phyloP scores from a whole-genome alignment of 2,113 vertebrate species.

The Tragulus kanchil region DNA sequence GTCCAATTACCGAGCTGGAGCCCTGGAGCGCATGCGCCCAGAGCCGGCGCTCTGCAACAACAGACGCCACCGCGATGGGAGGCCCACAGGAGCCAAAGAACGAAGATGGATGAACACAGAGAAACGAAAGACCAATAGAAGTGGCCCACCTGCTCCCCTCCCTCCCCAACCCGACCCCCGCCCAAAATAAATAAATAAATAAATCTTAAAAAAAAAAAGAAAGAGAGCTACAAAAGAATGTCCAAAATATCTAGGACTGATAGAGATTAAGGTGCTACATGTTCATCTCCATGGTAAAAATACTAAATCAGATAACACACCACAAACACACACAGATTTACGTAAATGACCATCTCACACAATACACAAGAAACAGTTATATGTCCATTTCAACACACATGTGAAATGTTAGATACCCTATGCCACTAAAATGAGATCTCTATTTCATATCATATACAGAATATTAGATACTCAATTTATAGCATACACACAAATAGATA shows the following conservation, averaged over 20 bases:
- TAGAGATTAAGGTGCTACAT: background rate
- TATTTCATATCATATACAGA: background rate
- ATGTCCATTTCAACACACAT: background rate
- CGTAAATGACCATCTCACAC: background rate
- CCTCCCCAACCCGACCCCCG: too few relatives aligned
- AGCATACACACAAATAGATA: background rate
- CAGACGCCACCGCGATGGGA: too few relatives aligned
- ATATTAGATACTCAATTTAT: background rate
- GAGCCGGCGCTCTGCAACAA: too few relatives aligned
- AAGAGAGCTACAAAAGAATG: background rate
- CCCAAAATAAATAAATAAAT: too few relatives aligned
- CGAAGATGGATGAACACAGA: too few relatives aligned
- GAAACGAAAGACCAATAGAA: too few relatives aligned
- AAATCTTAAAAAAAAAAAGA: too few relatives aligned
- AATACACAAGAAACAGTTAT: background rate
- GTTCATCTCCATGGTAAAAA: background rate
- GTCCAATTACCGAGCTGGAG: too few relatives aligned
- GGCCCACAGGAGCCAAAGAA: too few relatives aligned
- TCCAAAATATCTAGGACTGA: background rate
- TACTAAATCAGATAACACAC: background rate
- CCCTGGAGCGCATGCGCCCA: too few relatives aligned
- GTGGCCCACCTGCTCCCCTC: too few relatives aligned
- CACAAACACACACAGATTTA: background rate
- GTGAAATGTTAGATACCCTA: background rate
- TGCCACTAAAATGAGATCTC: background rate